Base-by-base conservation (phyloP, 2,888 invertebrate genomes). In the Caenorhabditis zanzibari region DNA sequence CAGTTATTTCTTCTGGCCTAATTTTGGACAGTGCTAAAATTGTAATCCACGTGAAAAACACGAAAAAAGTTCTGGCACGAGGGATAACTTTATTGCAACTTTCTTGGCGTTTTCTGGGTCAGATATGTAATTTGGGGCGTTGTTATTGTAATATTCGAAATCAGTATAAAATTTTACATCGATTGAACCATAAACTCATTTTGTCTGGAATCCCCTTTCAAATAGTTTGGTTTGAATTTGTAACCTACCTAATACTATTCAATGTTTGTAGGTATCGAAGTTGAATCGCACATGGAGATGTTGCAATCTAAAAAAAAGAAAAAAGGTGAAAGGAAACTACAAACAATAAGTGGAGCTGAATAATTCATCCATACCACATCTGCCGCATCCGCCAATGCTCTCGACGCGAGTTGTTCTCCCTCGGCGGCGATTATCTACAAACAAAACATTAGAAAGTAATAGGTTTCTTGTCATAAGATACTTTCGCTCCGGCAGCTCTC, bases 331-430 rank as follows among this genome's bases (percentile, higher is more conserved):
- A 68, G 68, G 9, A 64, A 35, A 44, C 24, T 58, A 58, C 24
- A 63, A 26, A 24, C n/a, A 44, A 41, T 52, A 76, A 59, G 32
- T 26, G 19, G 35, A 41, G 26, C 38, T 66, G 66, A 80, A 80
- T 73, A 66, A 73, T 64, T 66, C 58, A 73, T 66, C 41, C 66
- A 38, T 81, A 86, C 86, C 75, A 96, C 95, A 90, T 96, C 95
- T 1, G 96, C 95, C 4, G 96, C 96, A 93, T 96, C 96, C 92
- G 95, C 95, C 58, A 96, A 93, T 1, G 96, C 96, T 87, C 95
- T 94, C 0, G 96, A 96, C 1, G 96, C 96, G 90, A 95, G 82
- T 86, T 93, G 92, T 86, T 93, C 93, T 72, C 93, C 93, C 82
- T 93, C 93, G 4, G 93, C 93, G 6, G 93, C 93, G 68, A 93